phyloP scores from a whole-genome alignment of 2,113 vertebrate genomes.

The Gallinago jamesoni region DNA sequence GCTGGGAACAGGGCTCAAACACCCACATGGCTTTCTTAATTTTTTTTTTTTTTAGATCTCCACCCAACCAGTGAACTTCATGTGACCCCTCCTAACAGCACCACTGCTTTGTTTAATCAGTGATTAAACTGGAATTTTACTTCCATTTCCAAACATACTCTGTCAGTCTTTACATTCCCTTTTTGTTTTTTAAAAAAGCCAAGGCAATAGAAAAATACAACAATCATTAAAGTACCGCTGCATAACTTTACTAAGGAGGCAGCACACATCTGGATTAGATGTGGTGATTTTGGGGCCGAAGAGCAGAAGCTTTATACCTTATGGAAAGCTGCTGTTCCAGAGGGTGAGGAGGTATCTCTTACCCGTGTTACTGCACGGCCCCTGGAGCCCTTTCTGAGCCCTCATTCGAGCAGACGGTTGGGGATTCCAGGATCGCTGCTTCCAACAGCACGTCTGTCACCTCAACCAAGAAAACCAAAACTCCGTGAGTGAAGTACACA shows the following conservation, averaged over 20 bases:
- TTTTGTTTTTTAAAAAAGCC: neutral
- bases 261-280: neutral
- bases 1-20: neutral
- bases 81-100: neutral
- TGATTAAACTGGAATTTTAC: conserved; percentile 49
- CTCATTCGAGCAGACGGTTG: neutral
- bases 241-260: neutral
- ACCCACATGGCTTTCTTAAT: neutral
- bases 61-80: conserved; percentile 10
- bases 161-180: neutral
- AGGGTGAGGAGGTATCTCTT: neutral
- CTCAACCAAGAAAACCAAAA: neutral
- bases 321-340: neutral
- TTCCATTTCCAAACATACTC: neutral
- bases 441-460: neutral
- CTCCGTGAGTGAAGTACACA: neutral
- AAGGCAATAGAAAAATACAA: neutral
- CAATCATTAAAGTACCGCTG: fast-evolving
- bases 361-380: no score
- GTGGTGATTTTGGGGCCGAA: neutral
- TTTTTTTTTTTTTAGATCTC: neutral
- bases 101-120: conserved; percentile 48
- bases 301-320: neutral
- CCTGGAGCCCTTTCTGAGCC: neutral
- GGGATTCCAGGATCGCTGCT: neutral